Evolutionary conservation across 2,888 invertebrate genomes (phyloP).

Genomic region (Lithophane leautieri): DNA sequence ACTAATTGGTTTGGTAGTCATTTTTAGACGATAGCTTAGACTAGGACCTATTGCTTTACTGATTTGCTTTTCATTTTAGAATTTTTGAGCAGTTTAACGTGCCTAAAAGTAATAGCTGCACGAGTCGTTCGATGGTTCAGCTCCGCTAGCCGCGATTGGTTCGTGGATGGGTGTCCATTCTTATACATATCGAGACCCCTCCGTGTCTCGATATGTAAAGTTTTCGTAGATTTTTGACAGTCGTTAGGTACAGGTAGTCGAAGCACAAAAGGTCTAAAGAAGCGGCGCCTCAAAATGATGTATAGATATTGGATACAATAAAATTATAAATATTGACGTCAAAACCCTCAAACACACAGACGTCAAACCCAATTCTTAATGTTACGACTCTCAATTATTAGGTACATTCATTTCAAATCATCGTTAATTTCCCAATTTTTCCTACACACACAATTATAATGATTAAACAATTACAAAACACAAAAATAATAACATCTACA

Average conservation of each 20-base stretch:
- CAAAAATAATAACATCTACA: constrained; percentile 59
- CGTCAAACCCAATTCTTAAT: constrained; percentile 1
- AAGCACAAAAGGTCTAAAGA: not conserved
- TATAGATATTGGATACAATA: too few species aligned
- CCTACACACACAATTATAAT: constrained; percentile 53
- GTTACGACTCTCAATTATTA: not conserved
- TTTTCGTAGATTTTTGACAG: not conserved
- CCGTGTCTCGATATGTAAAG: too few species aligned
- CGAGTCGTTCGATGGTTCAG: not conserved
- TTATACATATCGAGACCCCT: too few species aligned
- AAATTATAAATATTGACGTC: not conserved
- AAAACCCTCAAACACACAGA: not conserved
- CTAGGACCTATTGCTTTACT: constrained; percentile 11
- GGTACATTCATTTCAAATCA: constrained; percentile 11
- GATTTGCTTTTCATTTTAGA: constrained; percentile 7
- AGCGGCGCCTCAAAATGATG: not conserved
- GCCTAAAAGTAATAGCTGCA: not conserved
- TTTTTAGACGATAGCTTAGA: constrained; percentile 26
- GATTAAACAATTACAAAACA: constrained; percentile 60
- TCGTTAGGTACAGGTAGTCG: not conserved
- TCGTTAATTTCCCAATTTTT: constrained; percentile 8
- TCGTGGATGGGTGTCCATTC: not conserved
- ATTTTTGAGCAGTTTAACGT: not conserved
- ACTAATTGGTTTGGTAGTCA: constrained; percentile 49
- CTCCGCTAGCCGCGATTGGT: too few species aligned